These are phyloP conservation scores for Cynoglossus semilaevis DNA, from an alignment of 2,113 vertebrate genomes.

Conservation along the genomic window DNA sequence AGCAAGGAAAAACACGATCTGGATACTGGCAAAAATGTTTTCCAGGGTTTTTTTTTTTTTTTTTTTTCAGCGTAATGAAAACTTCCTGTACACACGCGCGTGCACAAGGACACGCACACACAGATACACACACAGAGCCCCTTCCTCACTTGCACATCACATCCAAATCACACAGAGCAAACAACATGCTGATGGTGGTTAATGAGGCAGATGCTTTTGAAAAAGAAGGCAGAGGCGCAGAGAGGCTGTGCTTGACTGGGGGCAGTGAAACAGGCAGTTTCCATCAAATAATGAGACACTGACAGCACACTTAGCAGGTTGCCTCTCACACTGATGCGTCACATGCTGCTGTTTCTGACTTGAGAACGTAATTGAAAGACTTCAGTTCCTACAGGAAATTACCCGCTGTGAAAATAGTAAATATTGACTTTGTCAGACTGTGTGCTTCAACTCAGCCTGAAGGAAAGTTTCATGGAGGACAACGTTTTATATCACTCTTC, in stretches of 20 bases:
- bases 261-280: slow-evolving; percentile 48
- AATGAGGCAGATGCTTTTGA: slow-evolving; percentile 69
- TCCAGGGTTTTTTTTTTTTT: neutral
- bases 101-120: neutral
- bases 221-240: slow-evolving; percentile 44
- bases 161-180: slow-evolving; percentile 65
- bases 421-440: neutral
- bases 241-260: slow-evolving; percentile 21
- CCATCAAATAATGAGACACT: slow-evolving; percentile 58
- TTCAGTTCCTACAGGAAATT: slow-evolving; percentile 19
- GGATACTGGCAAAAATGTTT: slow-evolving; percentile 56
- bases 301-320: slow-evolving; percentile 59
- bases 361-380: slow-evolving; percentile 12
- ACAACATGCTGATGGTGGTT: slow-evolving; percentile 73
- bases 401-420: neutral
- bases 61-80: neutral
- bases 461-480: neutral
- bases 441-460: neutral
- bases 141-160: slow-evolving; percentile 51
- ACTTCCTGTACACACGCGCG: slow-evolving; percentile 9
- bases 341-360: slow-evolving; percentile 8
- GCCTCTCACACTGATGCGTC: slow-evolving; percentile 34
- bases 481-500: neutral
- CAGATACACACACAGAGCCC: slow-evolving; percentile 12
- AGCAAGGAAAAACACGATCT: slow-evolving; percentile 62